These are phyloP conservation scores for Steatornis caripensis DNA, from an alignment of 2,113 vertebrate genomes.

Conservation along the genomic window DNA sequence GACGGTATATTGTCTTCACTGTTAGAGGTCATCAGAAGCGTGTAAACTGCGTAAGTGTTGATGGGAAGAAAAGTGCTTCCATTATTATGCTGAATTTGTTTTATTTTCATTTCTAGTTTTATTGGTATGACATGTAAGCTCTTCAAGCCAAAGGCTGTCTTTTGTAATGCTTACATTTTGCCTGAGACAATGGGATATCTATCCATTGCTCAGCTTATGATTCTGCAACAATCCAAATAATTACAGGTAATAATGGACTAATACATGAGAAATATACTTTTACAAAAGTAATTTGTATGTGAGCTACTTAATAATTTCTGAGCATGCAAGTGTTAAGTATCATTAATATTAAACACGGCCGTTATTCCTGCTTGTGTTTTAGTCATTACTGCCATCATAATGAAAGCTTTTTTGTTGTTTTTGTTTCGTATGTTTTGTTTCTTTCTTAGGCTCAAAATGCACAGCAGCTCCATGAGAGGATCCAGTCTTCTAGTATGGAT, in stretches of 20 bases:
- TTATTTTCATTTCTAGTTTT: not conserved
- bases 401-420: not conserved
- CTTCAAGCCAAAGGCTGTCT: not conserved
- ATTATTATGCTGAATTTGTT: not conserved
- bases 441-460: slow-evolving; percentile 85
- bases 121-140: not conserved
- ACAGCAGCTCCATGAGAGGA: slow-evolving; percentile 88
- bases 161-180: not conserved
- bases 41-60: not conserved
- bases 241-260: not conserved
- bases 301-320: not conserved
- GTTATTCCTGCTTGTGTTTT: not conserved
- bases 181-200: not conserved
- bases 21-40: not conserved
- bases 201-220: not conserved
- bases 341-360: not conserved
- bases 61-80: not conserved
- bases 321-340: not conserved
- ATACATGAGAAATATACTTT: not conserved
- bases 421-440: not conserved
- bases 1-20: not conserved
- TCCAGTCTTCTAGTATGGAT: slow-evolving; percentile 97
- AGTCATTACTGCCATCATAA: not conserved
- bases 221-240: not conserved
- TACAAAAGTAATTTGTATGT: not conserved